Evolutionary conservation across 1,140 invertebrate species (phyloP), one percentile per base, ranked within the genome.

Genomic region (Reticulitermes speratus): DNA sequence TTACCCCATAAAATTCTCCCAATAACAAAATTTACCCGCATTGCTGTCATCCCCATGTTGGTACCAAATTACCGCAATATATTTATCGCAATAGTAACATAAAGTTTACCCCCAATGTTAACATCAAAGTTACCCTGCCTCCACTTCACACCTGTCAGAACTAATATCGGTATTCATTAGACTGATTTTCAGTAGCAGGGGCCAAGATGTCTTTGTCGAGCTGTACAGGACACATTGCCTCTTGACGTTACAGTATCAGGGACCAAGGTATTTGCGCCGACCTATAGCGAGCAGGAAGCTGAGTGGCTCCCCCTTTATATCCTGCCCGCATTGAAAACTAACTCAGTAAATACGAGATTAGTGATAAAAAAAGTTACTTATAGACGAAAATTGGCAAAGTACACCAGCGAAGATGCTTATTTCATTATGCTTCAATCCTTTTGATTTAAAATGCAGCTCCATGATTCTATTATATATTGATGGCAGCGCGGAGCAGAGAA

Each of bases 391-490:
- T 87, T 87, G 87, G 84, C 87, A 87, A 87, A 87, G 87, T 87
- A 87, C 85, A 85, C 87, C 84, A 85, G 48, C 75, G 87, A 83
- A 85, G 75, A 85, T 85, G 84, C 87, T 87, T 87, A 87, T 87
- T 87, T 85, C 87, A 87, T 87, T 87, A 85, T 69, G 81, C 87
- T 85, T 86, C 84, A 86, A 87, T 85, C 87, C 87, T 87, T 87
- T 87, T 87, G 87, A 87, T 87, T 86, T 87, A 87, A 85, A 87
- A 87, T 87, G 65, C 87, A 87, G 84, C 69, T 86, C 55, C 87
- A 45, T 83, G 84, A 86, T 83, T 87, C 38, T 83, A 86, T 87
- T 87, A 87, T 85, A 82, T 85, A 87, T 87, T 87, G 87, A 87
- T 82, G 84, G 84, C 30, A 65, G 52, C 21, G 82, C 44, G 52